Conservation (phyloP, 2,888 invertebrate species). For the Tinea pellionella region DNA sequence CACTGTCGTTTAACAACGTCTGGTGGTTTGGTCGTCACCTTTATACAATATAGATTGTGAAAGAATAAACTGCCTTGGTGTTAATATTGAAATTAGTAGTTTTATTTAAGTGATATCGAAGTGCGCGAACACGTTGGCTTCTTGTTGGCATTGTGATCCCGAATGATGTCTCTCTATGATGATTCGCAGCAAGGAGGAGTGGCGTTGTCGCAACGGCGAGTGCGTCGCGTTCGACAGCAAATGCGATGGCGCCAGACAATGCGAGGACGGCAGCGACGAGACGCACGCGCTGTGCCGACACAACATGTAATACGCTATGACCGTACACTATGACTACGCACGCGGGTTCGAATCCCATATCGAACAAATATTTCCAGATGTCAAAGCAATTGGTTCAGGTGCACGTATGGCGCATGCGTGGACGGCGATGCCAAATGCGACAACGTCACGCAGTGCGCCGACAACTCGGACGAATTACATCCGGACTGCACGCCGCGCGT, state of each 20-base stretch:
- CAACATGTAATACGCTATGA: too few species aligned
- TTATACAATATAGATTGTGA: too few species aligned
- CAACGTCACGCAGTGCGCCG: constrained; percentile 43
- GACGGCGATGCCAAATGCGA: constrained; percentile 50
- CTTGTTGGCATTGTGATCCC: too few species aligned
- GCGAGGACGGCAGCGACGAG: constrained; percentile 48
- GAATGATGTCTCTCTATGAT: too few species aligned
- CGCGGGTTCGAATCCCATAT: too few species aligned
- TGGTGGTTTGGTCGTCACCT: too few species aligned
- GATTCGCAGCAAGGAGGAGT: background rate
- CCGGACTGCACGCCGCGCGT: constrained; percentile 19
- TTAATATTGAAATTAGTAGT: too few species aligned
- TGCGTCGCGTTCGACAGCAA: constrained; percentile 47
- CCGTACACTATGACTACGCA: too few species aligned
- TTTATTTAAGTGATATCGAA: too few species aligned
- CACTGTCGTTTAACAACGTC: too few species aligned
- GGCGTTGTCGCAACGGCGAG: constrained; percentile 34
- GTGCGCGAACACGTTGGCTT: too few species aligned
- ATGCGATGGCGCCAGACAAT: constrained; percentile 45
- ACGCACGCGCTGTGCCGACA: constrained; percentile 39
- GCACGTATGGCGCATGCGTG: constrained; percentile 53
- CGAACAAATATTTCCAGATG: constrained; percentile 34
- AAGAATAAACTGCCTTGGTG: too few species aligned
- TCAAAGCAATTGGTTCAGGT: constrained; percentile 43
- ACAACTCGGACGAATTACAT: constrained; percentile 51